Evolutionary conservation across 2,797 vertebrate genomes (phyloP).

Genomic region (Alcedo atthis): DNA sequence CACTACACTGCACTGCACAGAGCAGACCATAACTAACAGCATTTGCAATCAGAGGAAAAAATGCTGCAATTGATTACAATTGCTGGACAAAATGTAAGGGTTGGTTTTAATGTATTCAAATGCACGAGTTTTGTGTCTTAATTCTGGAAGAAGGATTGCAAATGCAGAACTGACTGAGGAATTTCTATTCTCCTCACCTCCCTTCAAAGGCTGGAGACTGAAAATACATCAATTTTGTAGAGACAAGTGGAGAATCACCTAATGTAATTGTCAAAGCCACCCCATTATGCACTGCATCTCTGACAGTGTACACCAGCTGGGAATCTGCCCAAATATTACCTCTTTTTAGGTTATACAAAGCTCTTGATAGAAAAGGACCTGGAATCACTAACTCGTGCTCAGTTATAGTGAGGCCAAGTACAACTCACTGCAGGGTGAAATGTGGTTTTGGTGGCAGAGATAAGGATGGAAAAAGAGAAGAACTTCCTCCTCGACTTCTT

Average conservation of each 20-base stretch:
- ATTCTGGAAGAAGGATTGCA: constrained; percentile 2
- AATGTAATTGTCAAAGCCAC: neutral
- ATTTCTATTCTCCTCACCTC: neutral
- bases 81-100: neutral
- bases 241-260: neutral
- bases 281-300: neutral
- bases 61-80: neutral
- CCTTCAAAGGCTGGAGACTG: neutral
- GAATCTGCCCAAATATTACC: neutral
- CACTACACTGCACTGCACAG: neutral
- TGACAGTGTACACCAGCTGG: neutral
- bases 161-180: neutral
- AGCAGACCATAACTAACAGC: neutral
- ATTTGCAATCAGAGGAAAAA: neutral
- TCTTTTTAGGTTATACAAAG: neutral
- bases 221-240: neutral
- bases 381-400: neutral
- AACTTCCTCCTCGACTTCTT: neutral
- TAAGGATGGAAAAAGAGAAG: neutral
- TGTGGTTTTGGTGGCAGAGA: neutral
- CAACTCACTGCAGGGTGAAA: neutral
- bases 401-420: neutral
- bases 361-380: neutral
- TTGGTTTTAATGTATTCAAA: neutral
- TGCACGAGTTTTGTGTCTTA: neutral